These are phyloP conservation scores for Diadegma fenestrale DNA, from an alignment of 2,888 invertebrate species.

Conservation along the genomic window DNA sequence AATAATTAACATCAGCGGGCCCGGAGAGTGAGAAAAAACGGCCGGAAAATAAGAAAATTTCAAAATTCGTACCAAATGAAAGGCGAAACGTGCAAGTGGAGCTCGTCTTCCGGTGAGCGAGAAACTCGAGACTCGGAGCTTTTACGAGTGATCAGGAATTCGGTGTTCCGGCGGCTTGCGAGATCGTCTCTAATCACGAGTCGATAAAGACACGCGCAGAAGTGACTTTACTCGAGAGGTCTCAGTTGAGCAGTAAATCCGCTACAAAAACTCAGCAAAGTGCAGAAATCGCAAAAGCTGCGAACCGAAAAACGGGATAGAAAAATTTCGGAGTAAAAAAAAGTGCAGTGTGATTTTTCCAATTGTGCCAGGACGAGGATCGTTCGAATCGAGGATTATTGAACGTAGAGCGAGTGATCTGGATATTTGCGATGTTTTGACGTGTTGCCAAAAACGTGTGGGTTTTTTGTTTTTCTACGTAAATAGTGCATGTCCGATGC, in stretches of 20 bases:
- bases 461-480: slow-evolving; percentile 6
- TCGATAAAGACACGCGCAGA: slow-evolving; percentile 8
- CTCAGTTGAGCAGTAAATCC: neutral
- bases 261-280: neutral
- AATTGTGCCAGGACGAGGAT: slow-evolving; percentile 15
- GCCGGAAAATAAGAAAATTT: neutral
- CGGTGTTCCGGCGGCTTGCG: slow-evolving; percentile 49
- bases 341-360: slow-evolving; percentile 26
- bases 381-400: slow-evolving; percentile 50
- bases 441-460: slow-evolving; percentile 12
- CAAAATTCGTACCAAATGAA: slow-evolving; percentile 54
- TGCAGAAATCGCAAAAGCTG: neutral
- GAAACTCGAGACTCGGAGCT: slow-evolving; percentile 41
- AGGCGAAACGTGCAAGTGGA: slow-evolving; percentile 53
- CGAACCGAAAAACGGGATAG: neutral
- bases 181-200: slow-evolving; percentile 10
- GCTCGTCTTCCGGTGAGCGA: slow-evolving; percentile 61
- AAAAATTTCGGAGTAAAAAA: neutral
- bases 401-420: slow-evolving; percentile 27
- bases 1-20: neutral
- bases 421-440: slow-evolving; percentile 38
- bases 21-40: neutral
- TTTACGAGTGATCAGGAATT: slow-evolving; percentile 23
- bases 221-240: neutral
- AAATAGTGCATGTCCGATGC: slow-evolving; percentile 19